phyloP scores from a whole-genome alignment of 2,797 vertebrate genomes.

The Eutrigla gurnardus region DNA sequence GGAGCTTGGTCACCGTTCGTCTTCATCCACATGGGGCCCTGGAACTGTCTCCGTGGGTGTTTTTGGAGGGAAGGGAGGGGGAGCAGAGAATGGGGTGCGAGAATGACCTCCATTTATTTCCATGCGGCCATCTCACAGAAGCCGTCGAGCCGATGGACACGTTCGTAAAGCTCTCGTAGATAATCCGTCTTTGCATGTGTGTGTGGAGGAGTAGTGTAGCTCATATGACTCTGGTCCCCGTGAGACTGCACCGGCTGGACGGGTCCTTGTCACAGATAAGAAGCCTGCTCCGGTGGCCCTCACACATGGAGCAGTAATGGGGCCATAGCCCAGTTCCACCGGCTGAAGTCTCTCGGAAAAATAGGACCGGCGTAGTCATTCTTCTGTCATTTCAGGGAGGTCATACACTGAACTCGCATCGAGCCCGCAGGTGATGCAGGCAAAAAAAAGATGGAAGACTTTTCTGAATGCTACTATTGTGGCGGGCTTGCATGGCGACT shows the following conservation, averaged over 20 bases:
- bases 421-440: constrained; percentile 44
- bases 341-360: constrained; percentile 54
- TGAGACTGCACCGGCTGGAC: constrained; percentile 44
- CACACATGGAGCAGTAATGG: constrained; percentile 62
- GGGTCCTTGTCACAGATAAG: constrained; percentile 64
- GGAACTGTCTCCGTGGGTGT: constrained; percentile 62
- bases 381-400: constrained; percentile 53
- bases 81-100: constrained; percentile 48
- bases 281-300: constrained; percentile 53
- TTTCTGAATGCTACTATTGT: constrained; percentile 27
- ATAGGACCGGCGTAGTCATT: constrained; percentile 41
- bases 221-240: constrained; percentile 37
- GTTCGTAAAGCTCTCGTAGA: constrained; percentile 64
- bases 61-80: constrained; percentile 39
- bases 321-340: constrained; percentile 59
- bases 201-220: constrained; percentile 22
- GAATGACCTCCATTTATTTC: constrained; percentile 79
- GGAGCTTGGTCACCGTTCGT: constrained; percentile 64
- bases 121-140: constrained; percentile 51
- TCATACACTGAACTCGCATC: constrained; percentile 33
- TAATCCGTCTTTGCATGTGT: constrained; percentile 60
- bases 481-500: neutral
- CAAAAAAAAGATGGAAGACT: constrained; percentile 19
- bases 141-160: constrained; percentile 73
- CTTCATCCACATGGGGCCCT: constrained; percentile 64